Base-by-base conservation (phyloP, 2,888 invertebrate genomes). In the Tricholauxania praeusta region DNA sequence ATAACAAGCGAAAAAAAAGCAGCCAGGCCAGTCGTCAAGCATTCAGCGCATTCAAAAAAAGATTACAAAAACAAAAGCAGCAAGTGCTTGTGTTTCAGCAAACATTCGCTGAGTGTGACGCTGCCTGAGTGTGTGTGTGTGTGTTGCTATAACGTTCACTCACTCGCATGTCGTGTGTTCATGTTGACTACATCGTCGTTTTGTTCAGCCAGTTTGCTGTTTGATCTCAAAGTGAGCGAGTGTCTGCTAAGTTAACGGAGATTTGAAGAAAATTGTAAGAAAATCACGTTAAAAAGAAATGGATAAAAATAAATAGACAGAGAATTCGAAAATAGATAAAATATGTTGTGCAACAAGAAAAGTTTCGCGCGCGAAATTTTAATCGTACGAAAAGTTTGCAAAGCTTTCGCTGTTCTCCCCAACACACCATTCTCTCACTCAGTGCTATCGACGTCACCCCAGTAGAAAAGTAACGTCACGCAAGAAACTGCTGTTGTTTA, bases 11-110 rank as follows among this genome's bases (percentile, higher is more conserved):
- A 28, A 28, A 22, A 22, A 22, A 28, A 39, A 39, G 39, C 7
- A 10, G 39, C 39, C 39, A 39, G 39, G 39, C 10, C 39, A 39
- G 28, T 39, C 39, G 39, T 39, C 39, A 39, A 39, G 39, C 39
- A 39, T 39, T 39, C 39, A 39, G 39, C 39, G 39, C 39, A 39
- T 39, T 39, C 39, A 39, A 39, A 39, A 39, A 66, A 69, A 70
- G 67, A 75, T 74, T 67, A 72, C 74, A 72, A 75, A 74, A 75
- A 72, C 71, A 72, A 51, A 48, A 51, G n/a, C 39, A 39, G 39
- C 39, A 39, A 39, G 39, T 39, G 39, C 10, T 39, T 39, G 10
- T 39, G 39, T 39, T 39, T 39, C 39, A 39, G 39, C 39, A 10
- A 39, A 39, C 10, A 39, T 39, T 39, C 62, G 47, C n/a, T 62